These are phyloP conservation scores for Helogale parvula DNA, from an alignment of 2,113 vertebrate genomes.

Conservation along the genomic window DNA sequence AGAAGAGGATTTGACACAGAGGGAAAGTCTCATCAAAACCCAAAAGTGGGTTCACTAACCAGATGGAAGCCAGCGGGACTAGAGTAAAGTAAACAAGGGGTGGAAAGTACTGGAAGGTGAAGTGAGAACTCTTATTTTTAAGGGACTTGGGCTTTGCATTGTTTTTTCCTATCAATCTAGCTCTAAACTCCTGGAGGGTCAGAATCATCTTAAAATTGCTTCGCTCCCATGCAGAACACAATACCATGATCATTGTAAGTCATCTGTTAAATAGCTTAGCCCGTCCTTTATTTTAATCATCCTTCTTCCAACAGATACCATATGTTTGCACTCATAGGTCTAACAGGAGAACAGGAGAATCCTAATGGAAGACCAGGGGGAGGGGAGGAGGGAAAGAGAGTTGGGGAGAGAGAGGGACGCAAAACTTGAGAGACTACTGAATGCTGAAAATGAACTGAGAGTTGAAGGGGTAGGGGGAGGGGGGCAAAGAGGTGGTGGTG, in stretches of 20 bases:
- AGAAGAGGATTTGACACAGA: background rate
- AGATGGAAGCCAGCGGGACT: fast-evolving
- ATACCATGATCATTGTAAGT: background rate
- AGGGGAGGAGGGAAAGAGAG: no score
- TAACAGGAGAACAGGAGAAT: no score
- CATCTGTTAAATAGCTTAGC: background rate
- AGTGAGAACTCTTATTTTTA: background rate
- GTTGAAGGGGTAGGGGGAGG: no score
- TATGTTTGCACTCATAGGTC: no score
- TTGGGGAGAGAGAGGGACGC: no score
- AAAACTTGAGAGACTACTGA: no score
- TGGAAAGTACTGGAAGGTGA: background rate
- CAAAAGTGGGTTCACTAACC: background rate
- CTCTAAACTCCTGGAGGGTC: background rate
- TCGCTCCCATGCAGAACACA: background rate
- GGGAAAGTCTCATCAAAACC: background rate
- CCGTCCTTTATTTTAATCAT: background rate
- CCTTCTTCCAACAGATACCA: background rate
- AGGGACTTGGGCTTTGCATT: background rate
- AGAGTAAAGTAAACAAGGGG: no score
- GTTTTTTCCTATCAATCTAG: background rate
- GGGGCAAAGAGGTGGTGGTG: no score
- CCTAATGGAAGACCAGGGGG: no score
- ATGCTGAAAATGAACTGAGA: no score
- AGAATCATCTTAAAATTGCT: background rate